Evolutionary conservation across 1,140 invertebrate species (phyloP), one percentile per base, ranked within the genome.

Genomic region (Acyrthosiphon pisum): DNA sequence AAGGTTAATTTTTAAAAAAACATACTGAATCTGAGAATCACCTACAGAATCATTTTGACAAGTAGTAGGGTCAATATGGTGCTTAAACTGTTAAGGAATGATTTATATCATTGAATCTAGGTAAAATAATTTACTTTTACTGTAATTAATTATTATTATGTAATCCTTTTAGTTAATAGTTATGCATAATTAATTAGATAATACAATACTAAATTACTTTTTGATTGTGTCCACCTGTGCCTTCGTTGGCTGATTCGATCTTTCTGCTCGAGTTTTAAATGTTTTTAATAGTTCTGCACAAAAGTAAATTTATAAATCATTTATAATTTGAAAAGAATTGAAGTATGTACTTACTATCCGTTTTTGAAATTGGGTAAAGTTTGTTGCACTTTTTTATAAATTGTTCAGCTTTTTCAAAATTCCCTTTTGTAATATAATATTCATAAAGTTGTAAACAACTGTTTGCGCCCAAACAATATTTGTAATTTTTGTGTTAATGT

Each of bases 301-400:
- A 87, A 81, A 60, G n/a, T 35, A 86, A 41, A 86, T 50, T 20
- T 46, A 90, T 26, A 56, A 50, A 30, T 81, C 56, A 30, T 56
- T 46, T 6, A 48, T 76, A 26, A 94, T 87, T 14, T 2, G 14
- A 26, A 20, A 88, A 37, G 20, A 44, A 18, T 26, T 44, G 1
- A 60, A 37, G n/a, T n/a, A n/a, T n/a, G 26, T 68, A 93, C 76
- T 44, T 95, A 98, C 98, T 98, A 96, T 98, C 97, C 44, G 97
- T 97, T 95, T 96, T 97, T 90, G 97, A 96, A 14, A 97, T 97
- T 20, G 98, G 98, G 95, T 97, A 99, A 41, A 99, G 96, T 94
- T 96, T 97, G 94, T 97, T 96, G 8, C 98, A 98, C 96, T 99
- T 99, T 23, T 97, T 95, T 48, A 98, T 95, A 95, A 98, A 99